A percentile compares a stretch with the other conserved stretches of the same genome.
Evolutionary conservation across 1,140 invertebrate species (phyloP).

Genomic region (Lineus longissimus): DNA sequence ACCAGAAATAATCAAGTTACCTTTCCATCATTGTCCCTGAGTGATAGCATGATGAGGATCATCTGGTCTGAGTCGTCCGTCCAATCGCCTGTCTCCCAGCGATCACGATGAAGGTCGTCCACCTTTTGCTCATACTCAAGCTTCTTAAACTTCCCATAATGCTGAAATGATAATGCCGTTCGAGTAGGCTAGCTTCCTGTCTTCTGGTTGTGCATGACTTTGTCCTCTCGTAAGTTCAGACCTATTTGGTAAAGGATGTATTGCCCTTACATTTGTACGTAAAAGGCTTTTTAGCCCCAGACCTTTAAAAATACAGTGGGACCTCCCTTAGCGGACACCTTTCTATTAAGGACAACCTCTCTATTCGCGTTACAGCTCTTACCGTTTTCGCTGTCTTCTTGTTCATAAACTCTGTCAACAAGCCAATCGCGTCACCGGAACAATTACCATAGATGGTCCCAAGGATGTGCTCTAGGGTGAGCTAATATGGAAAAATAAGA

Average conservation of each 20-base stretch:
- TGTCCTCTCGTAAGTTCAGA: too few relatives aligned
- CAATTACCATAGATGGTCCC: constrained; percentile 37
- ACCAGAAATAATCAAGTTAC: constrained; percentile 23
- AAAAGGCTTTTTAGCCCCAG: too few relatives aligned
- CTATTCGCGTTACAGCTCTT: too few relatives aligned
- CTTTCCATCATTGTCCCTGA: constrained; percentile 35
- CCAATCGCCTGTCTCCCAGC: constrained; percentile 44
- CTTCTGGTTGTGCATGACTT: too few relatives aligned
- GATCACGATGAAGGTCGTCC: constrained; percentile 34
- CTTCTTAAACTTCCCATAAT: constrained; percentile 35
- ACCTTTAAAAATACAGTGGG: too few relatives aligned
- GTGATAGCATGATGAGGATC: constrained; percentile 38
- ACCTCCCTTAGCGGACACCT: background rate
- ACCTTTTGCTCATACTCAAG: constrained; percentile 37
- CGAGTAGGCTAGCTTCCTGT: too few relatives aligned
- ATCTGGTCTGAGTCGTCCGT: constrained; percentile 48
- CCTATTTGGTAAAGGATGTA: too few relatives aligned
- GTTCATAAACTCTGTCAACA: constrained; percentile 34
- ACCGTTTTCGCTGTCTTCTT: constrained; percentile 26
- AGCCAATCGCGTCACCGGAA: constrained; percentile 36
- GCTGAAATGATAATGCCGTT: constrained; percentile 12
- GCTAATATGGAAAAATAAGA: too few relatives aligned
- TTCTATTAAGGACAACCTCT: too few relatives aligned
- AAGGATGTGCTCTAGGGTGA: too few relatives aligned
- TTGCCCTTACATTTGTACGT: too few relatives aligned